Evolutionary conservation across 2,888 invertebrate species (phyloP).

Genomic region (Deilephila porcellus): DNA sequence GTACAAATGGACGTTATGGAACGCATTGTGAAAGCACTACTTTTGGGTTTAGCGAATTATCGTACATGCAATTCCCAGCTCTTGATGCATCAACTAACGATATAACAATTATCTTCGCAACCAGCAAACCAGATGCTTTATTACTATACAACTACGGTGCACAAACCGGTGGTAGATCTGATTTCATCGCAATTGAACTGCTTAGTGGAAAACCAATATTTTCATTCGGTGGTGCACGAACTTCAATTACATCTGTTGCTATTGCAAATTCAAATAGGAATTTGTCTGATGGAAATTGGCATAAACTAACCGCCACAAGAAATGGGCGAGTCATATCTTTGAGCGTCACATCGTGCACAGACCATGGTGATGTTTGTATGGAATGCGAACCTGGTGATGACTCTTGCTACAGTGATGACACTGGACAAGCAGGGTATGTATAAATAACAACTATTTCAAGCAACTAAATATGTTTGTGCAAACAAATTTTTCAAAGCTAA

Average conservation of each 20-base stretch:
- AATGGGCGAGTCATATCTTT: constrained; percentile 95
- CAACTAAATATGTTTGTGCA: neutral
- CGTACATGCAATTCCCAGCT: constrained; percentile 94
- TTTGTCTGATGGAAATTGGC: constrained; percentile 95
- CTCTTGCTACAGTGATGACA: constrained; percentile 93
- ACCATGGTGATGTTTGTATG: constrained; percentile 93
- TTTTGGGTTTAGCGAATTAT: constrained; percentile 94
- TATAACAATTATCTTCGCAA: constrained; percentile 95
- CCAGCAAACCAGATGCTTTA: constrained; percentile 93
- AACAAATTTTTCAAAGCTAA: neutral
- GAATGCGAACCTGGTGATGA: constrained; percentile 94
- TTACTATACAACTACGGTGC: constrained; percentile 96
- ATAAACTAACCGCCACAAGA: constrained; percentile 95
- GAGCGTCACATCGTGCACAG: constrained; percentile 91
- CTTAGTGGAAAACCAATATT: constrained; percentile 93
- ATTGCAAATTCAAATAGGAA: constrained; percentile 87
- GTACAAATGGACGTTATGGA: constrained; percentile 95
- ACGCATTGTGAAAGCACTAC: constrained; percentile 96
- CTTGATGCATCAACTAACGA: constrained; percentile 95
- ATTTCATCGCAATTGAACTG: constrained; percentile 96
- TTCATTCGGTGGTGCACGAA: constrained; percentile 95
- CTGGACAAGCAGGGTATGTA: constrained; percentile 94
- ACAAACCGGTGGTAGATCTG: constrained; percentile 94
- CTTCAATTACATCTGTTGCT: constrained; percentile 92
- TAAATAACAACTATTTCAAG: constrained; percentile 1